phyloP scores from a whole-genome alignment of 2,888 invertebrate species.

The Synanthedon formicaeformis region DNA sequence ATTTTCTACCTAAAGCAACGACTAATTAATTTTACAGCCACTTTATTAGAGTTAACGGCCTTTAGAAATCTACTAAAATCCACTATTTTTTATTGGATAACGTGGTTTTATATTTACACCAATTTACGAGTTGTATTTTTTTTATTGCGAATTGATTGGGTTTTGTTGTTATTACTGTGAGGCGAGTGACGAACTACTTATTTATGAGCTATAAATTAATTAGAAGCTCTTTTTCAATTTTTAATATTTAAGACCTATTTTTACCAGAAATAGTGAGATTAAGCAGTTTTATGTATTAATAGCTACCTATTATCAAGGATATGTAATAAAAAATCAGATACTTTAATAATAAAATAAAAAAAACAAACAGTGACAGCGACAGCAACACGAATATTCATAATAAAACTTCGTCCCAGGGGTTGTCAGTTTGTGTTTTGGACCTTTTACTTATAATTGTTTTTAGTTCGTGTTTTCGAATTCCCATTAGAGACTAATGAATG shows the following conservation, averaged over 20 bases:
- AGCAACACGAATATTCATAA: neutral
- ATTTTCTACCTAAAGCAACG: conserved; percentile 24
- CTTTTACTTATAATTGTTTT: conserved; percentile 28
- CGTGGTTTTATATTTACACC: conserved; percentile 25
- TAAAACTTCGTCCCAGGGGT: conserved; percentile 12
- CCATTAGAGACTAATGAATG: conserved; percentile 35
- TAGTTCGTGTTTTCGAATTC: conserved; percentile 40
- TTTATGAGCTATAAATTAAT: neutral
- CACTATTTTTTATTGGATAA: conserved; percentile 18
- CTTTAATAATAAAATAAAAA: too few species aligned
- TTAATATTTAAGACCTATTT: too few species aligned
- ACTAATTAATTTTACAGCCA: conserved; percentile 62
- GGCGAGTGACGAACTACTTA: neutral
- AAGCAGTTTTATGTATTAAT: too few species aligned
- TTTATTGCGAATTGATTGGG: conserved; percentile 53
- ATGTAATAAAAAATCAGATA: too few species aligned
- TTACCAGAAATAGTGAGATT: too few species aligned
- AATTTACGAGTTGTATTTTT: conserved; percentile 15
- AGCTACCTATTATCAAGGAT: too few species aligned
- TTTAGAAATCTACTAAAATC: conserved; percentile 37
- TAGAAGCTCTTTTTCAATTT: neutral
- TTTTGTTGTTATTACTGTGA: conserved; percentile 23
- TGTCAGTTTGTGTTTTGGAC: conserved; percentile 16
- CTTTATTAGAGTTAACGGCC: conserved; percentile 53
- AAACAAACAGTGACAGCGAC: neutral